phyloP scores from a whole-genome alignment of 2,888 invertebrate genomes.

The Carabus problematicus region DNA sequence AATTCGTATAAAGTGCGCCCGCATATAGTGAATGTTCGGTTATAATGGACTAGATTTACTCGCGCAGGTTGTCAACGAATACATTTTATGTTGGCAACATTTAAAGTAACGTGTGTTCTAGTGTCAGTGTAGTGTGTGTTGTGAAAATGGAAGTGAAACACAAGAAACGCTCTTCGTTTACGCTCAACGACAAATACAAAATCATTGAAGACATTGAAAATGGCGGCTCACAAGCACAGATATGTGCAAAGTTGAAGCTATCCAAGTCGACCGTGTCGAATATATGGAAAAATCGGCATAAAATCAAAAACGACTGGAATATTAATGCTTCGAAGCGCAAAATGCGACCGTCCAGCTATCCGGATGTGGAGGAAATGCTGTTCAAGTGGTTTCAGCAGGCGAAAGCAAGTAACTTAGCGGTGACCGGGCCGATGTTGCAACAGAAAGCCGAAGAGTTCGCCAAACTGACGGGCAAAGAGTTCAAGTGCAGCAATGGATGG shows the following conservation, averaged over 20 bases:
- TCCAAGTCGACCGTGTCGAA: background rate
- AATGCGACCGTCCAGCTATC: background rate
- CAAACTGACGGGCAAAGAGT: background rate
- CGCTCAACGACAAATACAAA: too few species aligned
- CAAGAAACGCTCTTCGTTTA: too few species aligned
- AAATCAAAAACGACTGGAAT: background rate
- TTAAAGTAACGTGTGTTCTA: too few species aligned
- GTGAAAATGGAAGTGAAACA: too few species aligned
- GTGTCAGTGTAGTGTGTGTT: too few species aligned
- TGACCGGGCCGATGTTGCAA: conserved; percentile 7
- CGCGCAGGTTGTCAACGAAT: too few species aligned
- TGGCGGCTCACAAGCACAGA: too few species aligned
- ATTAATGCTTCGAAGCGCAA: background rate
- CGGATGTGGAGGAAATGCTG: background rate
- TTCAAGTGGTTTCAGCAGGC: background rate
- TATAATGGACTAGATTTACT: too few species aligned
- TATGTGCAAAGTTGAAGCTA: background rate
- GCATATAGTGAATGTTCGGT: too few species aligned
- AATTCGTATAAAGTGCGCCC: too few species aligned
- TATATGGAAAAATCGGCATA: background rate
- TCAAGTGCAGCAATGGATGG: conserved; percentile 1
- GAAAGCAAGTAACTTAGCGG: background rate
- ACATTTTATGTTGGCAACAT: too few species aligned
- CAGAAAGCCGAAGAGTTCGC: conserved; percentile 1
- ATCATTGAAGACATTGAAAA: too few species aligned